phyloP scores from a whole-genome alignment of 2,888 invertebrate species.

The Sminthurinus aureus region DNA sequence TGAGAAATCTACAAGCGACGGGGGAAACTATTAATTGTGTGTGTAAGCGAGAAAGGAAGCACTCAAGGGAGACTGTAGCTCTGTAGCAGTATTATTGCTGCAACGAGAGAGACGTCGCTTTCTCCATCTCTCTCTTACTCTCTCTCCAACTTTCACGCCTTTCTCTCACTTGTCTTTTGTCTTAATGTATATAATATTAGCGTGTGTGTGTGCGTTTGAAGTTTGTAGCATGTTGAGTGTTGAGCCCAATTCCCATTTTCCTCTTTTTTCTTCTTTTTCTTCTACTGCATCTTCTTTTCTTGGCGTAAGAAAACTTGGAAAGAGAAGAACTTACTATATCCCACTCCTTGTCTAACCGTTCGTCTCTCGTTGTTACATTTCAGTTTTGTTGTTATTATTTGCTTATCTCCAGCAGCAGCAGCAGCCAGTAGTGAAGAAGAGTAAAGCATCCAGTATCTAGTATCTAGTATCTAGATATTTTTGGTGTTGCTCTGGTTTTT shows the following conservation, averaged over 20 bases:
- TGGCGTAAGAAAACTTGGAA: no score
- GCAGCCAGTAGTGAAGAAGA: no score
- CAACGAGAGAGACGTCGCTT: background rate
- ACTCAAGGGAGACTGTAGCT: slow-evolving; percentile 7
- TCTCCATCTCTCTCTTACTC: no score
- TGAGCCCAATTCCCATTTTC: background rate
- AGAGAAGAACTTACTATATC: no score
- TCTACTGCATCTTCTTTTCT: background rate
- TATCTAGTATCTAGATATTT: no score
- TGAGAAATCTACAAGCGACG: background rate
- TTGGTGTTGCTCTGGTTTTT: no score
- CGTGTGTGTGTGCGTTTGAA: slow-evolving; percentile 1
- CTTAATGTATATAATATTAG: background rate
- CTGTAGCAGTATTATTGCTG: background rate
- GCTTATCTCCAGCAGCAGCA: no score
- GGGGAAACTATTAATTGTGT: slow-evolving; percentile 33
- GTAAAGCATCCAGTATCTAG: no score
- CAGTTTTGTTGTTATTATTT: background rate
- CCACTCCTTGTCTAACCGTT: background rate
- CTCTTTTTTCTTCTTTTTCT: background rate
- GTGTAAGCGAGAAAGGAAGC: slow-evolving; percentile 13
- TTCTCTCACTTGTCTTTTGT: background rate
- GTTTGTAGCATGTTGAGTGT: background rate
- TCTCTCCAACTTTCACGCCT: background rate
- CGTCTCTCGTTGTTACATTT: background rate